Evolutionary conservation across 2,888 invertebrate genomes (phyloP), one percentile per base, ranked within the genome.

Genomic region (Deilephila porcellus): DNA sequence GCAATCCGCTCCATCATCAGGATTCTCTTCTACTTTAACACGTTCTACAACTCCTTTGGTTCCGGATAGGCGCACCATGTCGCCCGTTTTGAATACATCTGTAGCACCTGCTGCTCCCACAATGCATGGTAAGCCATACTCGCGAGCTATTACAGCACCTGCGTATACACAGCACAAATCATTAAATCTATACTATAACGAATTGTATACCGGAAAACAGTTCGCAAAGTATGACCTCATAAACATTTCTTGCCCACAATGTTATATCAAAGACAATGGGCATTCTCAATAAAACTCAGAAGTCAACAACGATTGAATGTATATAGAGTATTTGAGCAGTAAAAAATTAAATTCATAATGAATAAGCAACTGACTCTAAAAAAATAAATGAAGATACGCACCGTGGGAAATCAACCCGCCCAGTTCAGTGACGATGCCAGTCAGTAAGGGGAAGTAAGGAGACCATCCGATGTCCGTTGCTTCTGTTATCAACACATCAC

Each of bases 401-500:
- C 97, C 98, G 83, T 98, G 98, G 56, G 98, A 98, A 79, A 98
- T 96, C 4, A 98, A 95, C 45, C 98, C 98, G 0, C 98, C 98
- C 0, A 97, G 93, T 88, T 98, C 98, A 0, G 98, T 98, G 11
- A 97, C 97, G 70, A 98, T 95, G 11, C 98, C 98, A 0, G 96
- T 92, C 25, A 98, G 87, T 70, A 98, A 95, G 0, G 97, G 97
- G 88, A 98, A 98, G 90, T 97, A 98, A 0, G 98, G 97, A 3
- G 97, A 96, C 98, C 98, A 98, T 1, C 97, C 97, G 78, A 98
- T 97, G 85, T 98, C 98, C 0, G 98, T 98, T 62, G 96, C 96
- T 80, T 95, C 95, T 0, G 98, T 97, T 78, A 98, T 96, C 78
- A 98, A 91, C 76, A 98, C 95, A 83, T 98, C 98, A 0, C 97